Base-by-base conservation (phyloP, 2,888 invertebrate genomes). In the Brachyopa scutellaris region DNA sequence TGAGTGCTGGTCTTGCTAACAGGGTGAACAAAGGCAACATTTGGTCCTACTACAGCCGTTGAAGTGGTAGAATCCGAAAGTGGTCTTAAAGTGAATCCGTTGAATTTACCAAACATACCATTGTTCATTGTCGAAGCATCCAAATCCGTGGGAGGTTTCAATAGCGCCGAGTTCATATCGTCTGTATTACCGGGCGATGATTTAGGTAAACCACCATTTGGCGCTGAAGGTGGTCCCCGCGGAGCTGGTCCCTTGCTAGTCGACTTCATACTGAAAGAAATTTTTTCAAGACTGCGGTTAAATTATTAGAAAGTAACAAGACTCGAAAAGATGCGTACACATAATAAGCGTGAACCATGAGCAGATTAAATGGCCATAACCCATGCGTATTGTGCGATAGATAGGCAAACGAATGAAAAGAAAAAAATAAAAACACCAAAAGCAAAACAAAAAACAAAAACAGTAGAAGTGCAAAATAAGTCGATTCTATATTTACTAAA, bases 91-190 rank as follows among this genome's bases (percentile, higher is more conserved):
- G 95, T 94, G 89, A 97, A 97, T 0, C 97, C 97, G 90, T 95
- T 96, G 91, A 96, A 96, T 86, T 96, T 95, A 0, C 97, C 97
- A 88, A 96, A 96, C 90, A 97, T 94, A 86, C 94, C 94, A 76
- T 90, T 91, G 85, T 91, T 91, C 85, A 90, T 86, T 49, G 91
- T 90, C 0, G 92, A 91, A 11, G 92, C 88, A 0, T 92, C 92
- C 15, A 91, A 91, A 90, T 89, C 92, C 0, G 92, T 91, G 64
- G 93, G 92, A 9, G 92, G 91, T 67, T 93, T 92, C 0, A 95
- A 90, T 0, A 95, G 89, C 4, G 94, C 94, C 11, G 94, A 94
- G 88, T 94, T 93, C 93, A 93, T 94, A 85, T 94, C 95, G 85
- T 95, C 95, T 4, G 94, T 93, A 86, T 93, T 93, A 59, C 93